Evolutionary conservation across 2,113 vertebrate genomes (phyloP).

Genomic region (Rhabdomys dilectus): DNA sequence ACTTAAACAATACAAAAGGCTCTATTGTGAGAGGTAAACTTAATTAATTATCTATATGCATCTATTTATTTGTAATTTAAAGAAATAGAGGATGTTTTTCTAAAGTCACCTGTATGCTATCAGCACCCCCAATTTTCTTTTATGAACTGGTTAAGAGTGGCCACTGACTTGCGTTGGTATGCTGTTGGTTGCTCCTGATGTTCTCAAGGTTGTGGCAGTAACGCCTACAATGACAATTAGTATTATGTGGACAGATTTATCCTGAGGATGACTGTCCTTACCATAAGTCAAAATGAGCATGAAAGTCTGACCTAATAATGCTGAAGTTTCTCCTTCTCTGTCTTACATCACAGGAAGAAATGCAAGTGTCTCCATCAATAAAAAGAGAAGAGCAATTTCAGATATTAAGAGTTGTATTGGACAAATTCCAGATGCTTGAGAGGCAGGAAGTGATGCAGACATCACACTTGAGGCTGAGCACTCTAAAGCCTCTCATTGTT

Average conservation of each 20-base stretch:
- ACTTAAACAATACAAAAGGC: not conserved
- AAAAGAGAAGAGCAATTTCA: not conserved
- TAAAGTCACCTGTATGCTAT: conserved; percentile 16
- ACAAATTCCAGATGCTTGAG: too few species aligned
- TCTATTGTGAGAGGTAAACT: not conserved
- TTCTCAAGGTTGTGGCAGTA: conserved; percentile 16
- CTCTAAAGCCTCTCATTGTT: not conserved
- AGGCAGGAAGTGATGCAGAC: not conserved
- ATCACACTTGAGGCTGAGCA: not conserved
- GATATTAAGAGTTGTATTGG: not conserved
- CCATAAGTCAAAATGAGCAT: not conserved
- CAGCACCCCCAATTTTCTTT: not conserved
- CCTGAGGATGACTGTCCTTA: not conserved
- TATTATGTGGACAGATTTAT: not conserved
- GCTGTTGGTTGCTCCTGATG: not conserved
- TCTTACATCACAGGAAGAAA: not conserved
- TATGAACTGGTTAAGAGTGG: not conserved
- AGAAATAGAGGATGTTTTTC: not conserved
- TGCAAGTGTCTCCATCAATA: not conserved
- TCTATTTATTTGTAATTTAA: conserved; percentile 19
- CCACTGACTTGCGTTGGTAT: not conserved
- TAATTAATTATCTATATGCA: not conserved
- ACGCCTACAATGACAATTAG: not conserved
- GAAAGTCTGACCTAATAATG: not conserved
- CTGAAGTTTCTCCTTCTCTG: not conserved